These are phyloP conservation scores for Archivesica marissinica DNA, from an alignment of 1,140 invertebrate genomes.

Conservation along the genomic window DNA sequence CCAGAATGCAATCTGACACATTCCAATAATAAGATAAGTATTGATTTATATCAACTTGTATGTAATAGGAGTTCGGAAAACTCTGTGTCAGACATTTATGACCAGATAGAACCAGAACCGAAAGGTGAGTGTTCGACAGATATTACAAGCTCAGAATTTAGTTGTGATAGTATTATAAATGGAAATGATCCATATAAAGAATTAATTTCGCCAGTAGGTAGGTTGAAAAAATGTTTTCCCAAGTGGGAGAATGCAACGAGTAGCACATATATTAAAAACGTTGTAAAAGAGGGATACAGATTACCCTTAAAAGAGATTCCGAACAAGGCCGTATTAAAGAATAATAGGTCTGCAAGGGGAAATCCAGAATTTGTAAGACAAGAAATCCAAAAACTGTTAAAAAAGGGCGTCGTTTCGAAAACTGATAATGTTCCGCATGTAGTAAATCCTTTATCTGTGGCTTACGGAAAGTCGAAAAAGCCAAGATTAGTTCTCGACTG, in stretches of 20 bases:
- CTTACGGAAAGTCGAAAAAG: too few relatives aligned
- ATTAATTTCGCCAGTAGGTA: neutral
- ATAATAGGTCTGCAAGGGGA: too few relatives aligned
- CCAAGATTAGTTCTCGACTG: too few relatives aligned
- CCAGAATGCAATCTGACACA: neutral
- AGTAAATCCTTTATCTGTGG: too few relatives aligned
- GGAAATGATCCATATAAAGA: neutral
- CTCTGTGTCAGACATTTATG: neutral
- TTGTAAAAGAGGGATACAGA: neutral
- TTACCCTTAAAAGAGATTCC: too few relatives aligned
- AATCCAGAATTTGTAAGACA: too few relatives aligned
- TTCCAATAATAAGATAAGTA: slow-evolving; percentile 81
- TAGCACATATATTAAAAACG: neutral
- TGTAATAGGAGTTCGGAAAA: neutral
- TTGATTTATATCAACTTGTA: neutral
- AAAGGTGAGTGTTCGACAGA: neutral
- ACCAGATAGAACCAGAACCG: neutral
- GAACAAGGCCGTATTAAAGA: too few relatives aligned
- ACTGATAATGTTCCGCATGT: too few relatives aligned
- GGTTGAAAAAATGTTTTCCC: neutral
- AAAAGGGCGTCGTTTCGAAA: too few relatives aligned
- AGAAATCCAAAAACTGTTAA: too few relatives aligned
- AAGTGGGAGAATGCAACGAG: neutral
- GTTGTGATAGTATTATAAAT: neutral
- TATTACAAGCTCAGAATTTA: neutral